Percentiles rank a stretch among this genome's conserved stretches.
phyloP scores from a whole-genome alignment of 2,113 vertebrate species.

The Oryzias javanicus region DNA sequence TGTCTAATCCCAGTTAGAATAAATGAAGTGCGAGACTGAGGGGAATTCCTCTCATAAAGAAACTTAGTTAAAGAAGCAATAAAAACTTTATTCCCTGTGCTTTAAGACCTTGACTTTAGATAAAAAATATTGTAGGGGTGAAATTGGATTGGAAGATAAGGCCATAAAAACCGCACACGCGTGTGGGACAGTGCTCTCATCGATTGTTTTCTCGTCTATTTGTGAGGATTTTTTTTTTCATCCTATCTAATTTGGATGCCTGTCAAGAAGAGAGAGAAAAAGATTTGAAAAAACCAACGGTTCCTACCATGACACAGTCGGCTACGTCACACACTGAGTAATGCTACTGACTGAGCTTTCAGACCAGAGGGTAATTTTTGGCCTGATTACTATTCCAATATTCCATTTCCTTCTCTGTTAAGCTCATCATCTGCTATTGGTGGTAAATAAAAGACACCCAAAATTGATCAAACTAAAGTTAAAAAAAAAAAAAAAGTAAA shows the following conservation, averaged over 20 bases:
- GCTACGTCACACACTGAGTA: conserved; percentile 7
- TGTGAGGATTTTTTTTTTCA: neutral
- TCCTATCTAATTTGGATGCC: conserved; percentile 1
- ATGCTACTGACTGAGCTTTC: conserved; percentile 9
- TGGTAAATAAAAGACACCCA: conserved; percentile 46
- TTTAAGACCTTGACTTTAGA: conserved; percentile 16
- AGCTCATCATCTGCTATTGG: conserved; percentile 42
- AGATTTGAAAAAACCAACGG: neutral
- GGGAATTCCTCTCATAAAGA: conserved; percentile 15
- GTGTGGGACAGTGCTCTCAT: conserved; percentile 6
- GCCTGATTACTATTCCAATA: conserved; percentile 35
- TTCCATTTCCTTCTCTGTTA: conserved; percentile 50
- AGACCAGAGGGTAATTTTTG: conserved; percentile 41
- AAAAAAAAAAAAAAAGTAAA: neutral
- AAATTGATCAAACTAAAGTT: conserved; percentile 20
- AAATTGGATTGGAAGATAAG: conserved; percentile 14
- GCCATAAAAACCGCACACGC: conserved; percentile 12
- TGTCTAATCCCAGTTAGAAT: conserved; percentile 15
- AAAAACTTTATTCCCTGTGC: conserved; percentile 14
- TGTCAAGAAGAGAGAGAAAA: conserved; percentile 3
- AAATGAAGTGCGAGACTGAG: conserved; percentile 12
- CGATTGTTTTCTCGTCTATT: conserved; percentile 4
- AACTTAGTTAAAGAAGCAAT: conserved; percentile 25
- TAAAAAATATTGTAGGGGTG: conserved; percentile 9
- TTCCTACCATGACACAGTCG: conserved; percentile 1